Evolutionary conservation across 2,113 vertebrate species (phyloP).

Genomic region (Sminthopsis crassicaudata): DNA sequence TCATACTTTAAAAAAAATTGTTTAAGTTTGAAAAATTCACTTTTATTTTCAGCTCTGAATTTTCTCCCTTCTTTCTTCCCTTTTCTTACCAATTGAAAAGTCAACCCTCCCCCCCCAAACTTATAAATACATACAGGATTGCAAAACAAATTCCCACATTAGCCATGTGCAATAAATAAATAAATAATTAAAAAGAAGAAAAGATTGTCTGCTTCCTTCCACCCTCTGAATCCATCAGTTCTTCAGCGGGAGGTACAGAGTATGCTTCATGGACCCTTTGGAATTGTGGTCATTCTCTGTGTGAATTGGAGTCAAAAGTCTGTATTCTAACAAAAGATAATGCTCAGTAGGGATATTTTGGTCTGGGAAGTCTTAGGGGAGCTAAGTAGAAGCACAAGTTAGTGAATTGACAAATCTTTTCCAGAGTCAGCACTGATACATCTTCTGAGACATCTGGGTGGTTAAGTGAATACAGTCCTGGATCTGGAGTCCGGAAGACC

Average conservation of each 20-base stretch:
- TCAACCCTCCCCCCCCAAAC: not conserved
- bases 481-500: not conserved
- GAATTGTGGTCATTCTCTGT: not conserved
- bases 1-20: not conserved
- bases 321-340: not conserved
- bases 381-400: not conserved
- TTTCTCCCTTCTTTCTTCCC: not conserved
- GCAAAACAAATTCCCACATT: not conserved
- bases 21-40: not conserved
- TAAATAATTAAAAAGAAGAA: not conserved
- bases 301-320: not conserved
- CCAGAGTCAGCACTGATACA: not conserved
- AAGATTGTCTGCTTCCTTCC: not conserved
- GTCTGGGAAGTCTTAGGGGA: not conserved
- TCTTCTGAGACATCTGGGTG: not conserved
- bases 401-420: not conserved
- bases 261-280: not conserved
- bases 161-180: not conserved
- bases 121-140: not conserved
- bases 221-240: not conserved
- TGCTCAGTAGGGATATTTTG: not conserved
- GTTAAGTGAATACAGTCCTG: not conserved
- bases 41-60: not conserved
- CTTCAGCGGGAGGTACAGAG: not conserved
- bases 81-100: not conserved